Base-by-base conservation (phyloP, 2,113 vertebrate genomes). In the Ceyx cyanopectus region DNA sequence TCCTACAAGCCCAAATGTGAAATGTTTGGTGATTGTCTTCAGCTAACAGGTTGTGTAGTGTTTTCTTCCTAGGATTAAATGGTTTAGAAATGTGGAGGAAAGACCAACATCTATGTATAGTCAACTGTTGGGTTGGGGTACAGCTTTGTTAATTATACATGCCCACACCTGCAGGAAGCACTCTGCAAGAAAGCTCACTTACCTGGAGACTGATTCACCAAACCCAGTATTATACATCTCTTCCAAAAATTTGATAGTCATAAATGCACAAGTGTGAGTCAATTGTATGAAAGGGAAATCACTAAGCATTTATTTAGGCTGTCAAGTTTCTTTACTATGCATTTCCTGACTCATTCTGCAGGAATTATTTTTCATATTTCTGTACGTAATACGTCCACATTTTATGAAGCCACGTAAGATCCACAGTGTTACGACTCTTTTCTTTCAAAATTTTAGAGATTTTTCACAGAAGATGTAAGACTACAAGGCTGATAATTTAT, bases 21-120 rank as follows among this genome's bases (percentile, higher is more conserved):
- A 72, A 67, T 13, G 0, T 17, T 54, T 62, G 19, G 18, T 63
- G 32, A 46, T 24, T 54, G 4, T 41, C 12, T 60, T 54, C 27
- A 12, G 6, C 8, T 45, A 73, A 41, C 10, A 58, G 7, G 30
- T 11, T 40, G 3, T 5, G 2, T 3, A 50, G 1, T 5, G 1
- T 46, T 85, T 70, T 14, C 29, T 83, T 51, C 5, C 40, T 18
- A 14, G 8, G 16, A 60, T 29, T 54, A 57, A 48, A 37, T 1
- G 1, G 4, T 37, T 78, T 56, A 68, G 30, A 62, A 73, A 43
- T 41, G 22, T 34, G 17, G 10, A 53, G 7, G 20, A 67, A 48
- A 63, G 9, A 26, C 2, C 20, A 45, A 27, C 4, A 43, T 29
- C 29, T 58, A 3, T 21, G 9, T 21, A 15, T 6, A 51, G 27